Percentiles rank a stretch among this genome's conserved stretches.
phyloP scores from a whole-genome alignment of 2,888 invertebrate species.

The Nudaria mundana region DNA sequence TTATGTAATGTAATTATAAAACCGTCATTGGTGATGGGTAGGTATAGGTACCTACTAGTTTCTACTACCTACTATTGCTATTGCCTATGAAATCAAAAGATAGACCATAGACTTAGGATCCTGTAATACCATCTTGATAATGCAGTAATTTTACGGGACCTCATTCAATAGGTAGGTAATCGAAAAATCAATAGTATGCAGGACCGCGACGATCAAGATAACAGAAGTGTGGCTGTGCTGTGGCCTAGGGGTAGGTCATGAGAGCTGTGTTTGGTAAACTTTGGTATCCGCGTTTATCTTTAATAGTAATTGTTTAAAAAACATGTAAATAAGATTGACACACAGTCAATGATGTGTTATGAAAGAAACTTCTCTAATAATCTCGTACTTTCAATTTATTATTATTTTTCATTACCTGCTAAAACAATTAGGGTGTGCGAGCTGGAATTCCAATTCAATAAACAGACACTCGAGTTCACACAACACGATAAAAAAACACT shows the following conservation, averaged over 20 bases:
- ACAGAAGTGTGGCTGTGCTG: neutral
- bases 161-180: neutral
- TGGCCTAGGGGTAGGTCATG: conserved; percentile 4
- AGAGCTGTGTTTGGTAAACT: neutral
- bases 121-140: too few species aligned
- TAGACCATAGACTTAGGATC: too few species aligned
- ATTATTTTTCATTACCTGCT: conserved; percentile 61
- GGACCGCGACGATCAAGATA: neutral
- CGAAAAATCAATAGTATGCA: neutral
- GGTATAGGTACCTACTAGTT: too few species aligned
- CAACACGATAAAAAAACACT: conserved; percentile 37
- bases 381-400: conserved; percentile 36
- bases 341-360: conserved; percentile 28
- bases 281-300: too few species aligned
- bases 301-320: conserved; percentile 4
- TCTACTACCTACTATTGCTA: too few species aligned
- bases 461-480: conserved; percentile 51
- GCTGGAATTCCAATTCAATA: conserved; percentile 57
- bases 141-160: too few species aligned
- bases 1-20: too few species aligned
- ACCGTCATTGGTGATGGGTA: too few species aligned
- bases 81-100: too few species aligned
- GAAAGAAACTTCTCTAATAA: conserved; percentile 26
- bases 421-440: conserved; percentile 51
- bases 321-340: conserved; percentile 15